Evolutionary conservation across 1,140 invertebrate species (phyloP), one percentile per base, ranked within the genome.

Genomic region (Andricus grossulariae): DNA sequence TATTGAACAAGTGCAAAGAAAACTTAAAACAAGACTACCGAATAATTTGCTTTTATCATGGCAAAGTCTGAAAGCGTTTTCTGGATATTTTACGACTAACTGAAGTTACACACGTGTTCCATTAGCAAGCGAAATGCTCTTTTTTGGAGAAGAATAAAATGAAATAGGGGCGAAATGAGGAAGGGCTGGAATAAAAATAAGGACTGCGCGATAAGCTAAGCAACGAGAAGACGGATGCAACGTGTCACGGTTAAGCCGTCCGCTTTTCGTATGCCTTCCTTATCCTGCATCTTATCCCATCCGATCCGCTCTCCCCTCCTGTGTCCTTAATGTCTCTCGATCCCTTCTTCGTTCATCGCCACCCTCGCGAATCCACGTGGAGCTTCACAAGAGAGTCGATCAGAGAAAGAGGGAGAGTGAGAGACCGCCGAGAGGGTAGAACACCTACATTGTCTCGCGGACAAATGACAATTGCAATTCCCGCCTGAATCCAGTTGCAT

Each of bases 121-220:
- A 10, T 45, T 45, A 10, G 39, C 0, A 45, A 45, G 39, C 6
- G 8, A 45, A 45, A 45, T 45, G 39, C 7, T 45, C 39, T 45
- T 11, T 45, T n/a, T 11, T 57, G 52, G 66, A 32, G 39, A 1
- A 32, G 39, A 11, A 74, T 60, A 49, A 50, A 15, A 8, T 16
- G 45, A 39, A 45, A 45, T 45, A 45, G 39, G 39, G 39, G 39
- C 7, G 39, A 45, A 45, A 45, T 45, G 77, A 77, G 75, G 55
- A 83, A 60, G 74, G 39, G 74, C 71, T 51, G 39, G 39, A 45
- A 45, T 45, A 45, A 45, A 78, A 85, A 84, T 82, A 75, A 71
- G 71, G 83, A 71, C 81, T 75, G 32, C 71, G 75, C 76, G 82
- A 85, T 84, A 84, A 79, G 83, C 71, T 13, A 52, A 72, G 74